Conservation (phyloP, 1,140 invertebrate species). For the Drosophila willistoni region DNA sequence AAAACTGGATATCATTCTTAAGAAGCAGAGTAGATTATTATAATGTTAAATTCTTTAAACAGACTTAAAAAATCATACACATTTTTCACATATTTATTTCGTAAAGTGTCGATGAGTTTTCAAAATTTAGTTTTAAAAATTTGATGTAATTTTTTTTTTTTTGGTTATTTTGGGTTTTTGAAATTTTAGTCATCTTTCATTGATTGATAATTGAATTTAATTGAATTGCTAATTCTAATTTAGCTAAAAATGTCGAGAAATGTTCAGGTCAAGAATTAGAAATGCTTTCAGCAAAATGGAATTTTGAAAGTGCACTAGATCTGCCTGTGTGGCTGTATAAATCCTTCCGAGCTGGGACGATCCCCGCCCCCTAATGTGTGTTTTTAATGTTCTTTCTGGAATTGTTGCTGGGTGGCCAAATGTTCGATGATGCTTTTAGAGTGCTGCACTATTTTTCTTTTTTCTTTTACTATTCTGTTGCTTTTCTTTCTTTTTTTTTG, state of each 20-base stretch:
- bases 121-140: too few species aligned
- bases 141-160: too few species aligned
- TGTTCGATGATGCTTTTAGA: slow-evolving; percentile 21
- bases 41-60: too few species aligned
- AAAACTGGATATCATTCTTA: too few species aligned
- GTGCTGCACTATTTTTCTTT: neutral
- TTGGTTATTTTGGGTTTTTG: too few species aligned
- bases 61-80: too few species aligned
- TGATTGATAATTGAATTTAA: slow-evolving; percentile 2
- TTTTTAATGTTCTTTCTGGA: slow-evolving; percentile 9
- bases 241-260: neutral
- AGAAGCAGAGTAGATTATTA: too few species aligned
- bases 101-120: too few species aligned
- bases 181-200: neutral
- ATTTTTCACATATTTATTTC: too few species aligned
- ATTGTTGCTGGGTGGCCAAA: neutral
- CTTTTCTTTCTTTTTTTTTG: neutral
- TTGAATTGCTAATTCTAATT: neutral
- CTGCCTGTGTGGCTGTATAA: neutral
- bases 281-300: slow-evolving; percentile 1
- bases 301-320: slow-evolving; percentile 8
- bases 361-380: neutral
- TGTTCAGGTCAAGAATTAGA: neutral
- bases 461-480: neutral
- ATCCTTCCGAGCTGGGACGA: neutral